Conservation (phyloP, 2,113 vertebrate species). For the Xiphias gladius region DNA sequence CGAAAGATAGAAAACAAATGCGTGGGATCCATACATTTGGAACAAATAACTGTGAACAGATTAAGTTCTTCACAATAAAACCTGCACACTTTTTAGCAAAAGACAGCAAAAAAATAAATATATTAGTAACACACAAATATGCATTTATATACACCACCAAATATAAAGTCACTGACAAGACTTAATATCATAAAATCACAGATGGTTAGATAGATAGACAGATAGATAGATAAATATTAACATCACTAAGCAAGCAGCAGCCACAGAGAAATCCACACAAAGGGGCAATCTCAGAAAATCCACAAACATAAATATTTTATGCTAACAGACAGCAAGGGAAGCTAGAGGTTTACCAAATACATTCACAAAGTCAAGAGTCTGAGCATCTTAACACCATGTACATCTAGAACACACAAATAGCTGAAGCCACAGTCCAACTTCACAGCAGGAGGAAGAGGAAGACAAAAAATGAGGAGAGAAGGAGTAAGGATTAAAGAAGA, state of each 20-base stretch:
- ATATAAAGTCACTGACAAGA: no score
- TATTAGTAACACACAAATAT: no score
- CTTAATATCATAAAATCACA: no score
- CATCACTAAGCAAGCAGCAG: slow-evolving; percentile 29
- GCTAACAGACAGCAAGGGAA: slow-evolving; percentile 4
- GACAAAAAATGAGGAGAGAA: background rate
- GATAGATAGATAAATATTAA: slow-evolving; percentile 14
- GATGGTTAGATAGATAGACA: background rate
- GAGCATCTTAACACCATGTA: slow-evolving; percentile 17
- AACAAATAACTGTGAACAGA: background rate
- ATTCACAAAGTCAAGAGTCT: slow-evolving; percentile 37
- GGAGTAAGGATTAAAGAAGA: background rate
- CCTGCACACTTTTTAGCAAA: no score
- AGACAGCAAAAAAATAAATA: no score
- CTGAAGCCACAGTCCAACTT: slow-evolving; percentile 19
- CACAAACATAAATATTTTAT: slow-evolving; percentile 57
- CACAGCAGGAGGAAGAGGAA: background rate
- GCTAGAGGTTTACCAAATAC: slow-evolving; percentile 24
- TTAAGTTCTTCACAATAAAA: no score
- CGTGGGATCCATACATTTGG: background rate
- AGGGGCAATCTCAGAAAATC: slow-evolving; percentile 23
- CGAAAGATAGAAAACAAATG: background rate
- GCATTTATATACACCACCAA: no score
- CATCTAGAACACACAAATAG: slow-evolving; percentile 26
- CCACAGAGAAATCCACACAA: slow-evolving; percentile 40